These are phyloP conservation scores for Manacus vitellinus DNA, from an alignment of 2,113 vertebrate species.

Conservation along the genomic window DNA sequence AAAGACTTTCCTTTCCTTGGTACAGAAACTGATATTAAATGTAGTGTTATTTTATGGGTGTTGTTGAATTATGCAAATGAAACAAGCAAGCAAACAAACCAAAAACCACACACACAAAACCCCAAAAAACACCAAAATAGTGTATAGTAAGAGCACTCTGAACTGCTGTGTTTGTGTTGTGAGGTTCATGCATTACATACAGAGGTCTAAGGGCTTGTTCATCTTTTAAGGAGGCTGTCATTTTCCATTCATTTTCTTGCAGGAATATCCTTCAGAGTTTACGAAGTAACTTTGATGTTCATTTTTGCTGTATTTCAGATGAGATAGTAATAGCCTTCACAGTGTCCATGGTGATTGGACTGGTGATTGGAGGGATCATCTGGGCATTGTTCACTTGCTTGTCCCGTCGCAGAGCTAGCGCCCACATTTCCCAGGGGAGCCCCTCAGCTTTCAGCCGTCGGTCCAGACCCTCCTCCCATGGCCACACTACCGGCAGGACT, in stretches of 20 bases:
- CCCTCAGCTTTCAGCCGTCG: slow-evolving; percentile 65
- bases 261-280: not conserved
- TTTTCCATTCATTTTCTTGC: not conserved
- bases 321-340: slow-evolving; percentile 91
- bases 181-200: not conserved
- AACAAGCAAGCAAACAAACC: not conserved
- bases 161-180: not conserved
- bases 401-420: slow-evolving; percentile 87
- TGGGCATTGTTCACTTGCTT: slow-evolving; percentile 86
- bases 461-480: slow-evolving; percentile 62
- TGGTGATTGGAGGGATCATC: slow-evolving; percentile 87
- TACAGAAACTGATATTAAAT: not conserved
- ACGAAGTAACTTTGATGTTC: not conserved
- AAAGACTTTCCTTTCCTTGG: not conserved
- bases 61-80: not conserved
- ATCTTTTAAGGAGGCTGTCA: not conserved
- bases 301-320: slow-evolving; percentile 75
- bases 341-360: slow-evolving; percentile 88
- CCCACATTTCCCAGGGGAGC: slow-evolving; percentile 87
- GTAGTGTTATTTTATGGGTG: not conserved
- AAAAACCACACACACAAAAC: not conserved
- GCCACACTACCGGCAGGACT: slow-evolving; percentile 71
- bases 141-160: not conserved
- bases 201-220: not conserved
- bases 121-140: not conserved